Percentiles rank a stretch among this genome's conserved stretches.
Evolutionary conservation across 2,888 invertebrate genomes (phyloP).

Genomic region (Crossocerus cetratus): DNA sequence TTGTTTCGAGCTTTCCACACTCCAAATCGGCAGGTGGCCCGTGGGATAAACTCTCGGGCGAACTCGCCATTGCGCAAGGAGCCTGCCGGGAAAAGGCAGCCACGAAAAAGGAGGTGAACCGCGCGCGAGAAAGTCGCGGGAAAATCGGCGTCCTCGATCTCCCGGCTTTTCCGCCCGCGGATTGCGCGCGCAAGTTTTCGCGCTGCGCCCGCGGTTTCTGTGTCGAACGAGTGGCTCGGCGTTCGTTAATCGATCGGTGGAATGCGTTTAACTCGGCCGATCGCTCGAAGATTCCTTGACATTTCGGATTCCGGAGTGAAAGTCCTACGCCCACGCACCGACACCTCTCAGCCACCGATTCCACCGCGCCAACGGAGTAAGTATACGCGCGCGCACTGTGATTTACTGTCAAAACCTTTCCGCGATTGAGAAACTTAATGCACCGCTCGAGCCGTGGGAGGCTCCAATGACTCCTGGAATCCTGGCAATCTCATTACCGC

Average conservation of each 20-base stretch:
- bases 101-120: not conserved
- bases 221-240: too few relatives aligned
- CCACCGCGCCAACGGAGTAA: too few relatives aligned
- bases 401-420: conserved; percentile 51
- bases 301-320: conserved; percentile 63
- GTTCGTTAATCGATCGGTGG: not conserved
- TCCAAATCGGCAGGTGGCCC: too few relatives aligned
- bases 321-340: conserved; percentile 50
- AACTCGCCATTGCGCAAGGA: too few relatives aligned
- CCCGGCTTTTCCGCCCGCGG: too few relatives aligned
- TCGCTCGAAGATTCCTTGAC: conserved; percentile 53
- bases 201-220: too few relatives aligned
- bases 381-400: conserved; percentile 13
- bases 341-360: not conserved
- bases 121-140: conserved; percentile 9
- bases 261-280: conserved; percentile 1
- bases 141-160: conserved; percentile 9
- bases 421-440: conserved; percentile 55
- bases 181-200: too few relatives aligned
- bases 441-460: conserved; percentile 47
- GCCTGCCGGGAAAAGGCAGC: not conserved
- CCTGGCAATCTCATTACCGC: too few relatives aligned
- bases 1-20: too few relatives aligned
- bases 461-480: conserved; percentile 29
- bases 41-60: too few relatives aligned